Evolutionary conservation across 1,140 invertebrate species (phyloP), one percentile per base, ranked within the genome.

Genomic region (Choristoneura fumiferana): DNA sequence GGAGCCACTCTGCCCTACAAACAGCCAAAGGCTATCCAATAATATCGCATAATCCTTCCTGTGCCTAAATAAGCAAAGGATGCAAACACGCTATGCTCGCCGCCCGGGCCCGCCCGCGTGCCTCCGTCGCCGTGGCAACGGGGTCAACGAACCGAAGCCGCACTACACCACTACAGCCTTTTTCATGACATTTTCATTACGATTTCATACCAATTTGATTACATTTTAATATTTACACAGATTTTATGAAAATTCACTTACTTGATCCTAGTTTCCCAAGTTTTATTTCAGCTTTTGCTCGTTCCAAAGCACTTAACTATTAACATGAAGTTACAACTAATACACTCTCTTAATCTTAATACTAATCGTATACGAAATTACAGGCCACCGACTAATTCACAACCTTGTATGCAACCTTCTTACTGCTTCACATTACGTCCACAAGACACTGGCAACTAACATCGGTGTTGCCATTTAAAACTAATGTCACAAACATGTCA

Each of bases 71-170:
- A 29, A 49, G 63, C 63, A 67, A 61, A 60, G 49, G 70, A 78
- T 71, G 69, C 67, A 65, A 69, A 71, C 63, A 65, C 22, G 22
- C 58, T 70, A 64, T 56, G 65, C 71, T 73, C 65, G 69, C 61
- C 71, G 58, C 63, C 63, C 67, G 60, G 71, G 64, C 69, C 65
- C 61, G 63, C 58, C 62, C 68, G 77, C 78, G 67, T 70, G 54
- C 60, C 74, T 69, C 78, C 62, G 81, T 87, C 49, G 61, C 76
- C 79, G 82, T 84, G 71, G 75, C 70, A 73, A 87, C 84, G 76
- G 60, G 84, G 77, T 84, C 82, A 78, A 84, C 71, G 77, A 49
- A 82, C 77, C 79, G 73, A 76, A 70, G 77, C 82, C 52, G 62
- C 56, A 63, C 69, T 62, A 63, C 55, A 56, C 62, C 58, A 63